phyloP scores from a whole-genome alignment of 64 coral and sea anemone genomes.

The Stichodactyla helianthus region DNA sequence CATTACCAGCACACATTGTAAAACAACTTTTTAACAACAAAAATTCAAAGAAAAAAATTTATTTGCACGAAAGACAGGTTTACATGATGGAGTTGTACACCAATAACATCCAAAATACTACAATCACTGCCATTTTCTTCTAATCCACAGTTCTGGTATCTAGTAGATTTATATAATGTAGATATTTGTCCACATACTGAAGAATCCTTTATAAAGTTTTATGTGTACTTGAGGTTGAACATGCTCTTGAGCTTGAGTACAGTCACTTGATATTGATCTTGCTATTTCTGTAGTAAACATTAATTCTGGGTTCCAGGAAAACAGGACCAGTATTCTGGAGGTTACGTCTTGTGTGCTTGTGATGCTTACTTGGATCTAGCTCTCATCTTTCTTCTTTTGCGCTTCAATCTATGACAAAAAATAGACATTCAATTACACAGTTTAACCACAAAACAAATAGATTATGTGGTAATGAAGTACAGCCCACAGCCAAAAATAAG shows the following conservation, averaged over 20 bases:
- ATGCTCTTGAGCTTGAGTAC: neutral
- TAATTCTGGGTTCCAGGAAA: neutral
- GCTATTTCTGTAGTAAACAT: neutral
- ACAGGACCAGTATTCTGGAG: conserved; percentile 14
- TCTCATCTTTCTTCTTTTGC: conserved; percentile 96
- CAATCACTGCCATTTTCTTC: neutral
- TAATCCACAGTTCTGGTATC: neutral
- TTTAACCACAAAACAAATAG: too few species aligned
- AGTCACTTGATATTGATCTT: neutral
- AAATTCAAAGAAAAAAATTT: neutral
- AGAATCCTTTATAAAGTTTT: neutral
- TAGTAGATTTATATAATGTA: neutral
- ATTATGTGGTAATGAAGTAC: too few species aligned
- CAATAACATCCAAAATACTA: conserved; percentile 11
- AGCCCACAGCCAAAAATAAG: too few species aligned
- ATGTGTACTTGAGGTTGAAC: neutral
- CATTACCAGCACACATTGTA: too few species aligned
- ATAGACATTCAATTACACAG: neutral
- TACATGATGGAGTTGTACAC: conserved; percentile 22
- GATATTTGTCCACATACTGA: neutral
- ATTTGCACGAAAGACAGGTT: conserved; percentile 10
- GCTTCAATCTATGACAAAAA: conserved; percentile 61
- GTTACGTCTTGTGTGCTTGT: conserved; percentile 11
- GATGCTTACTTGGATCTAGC: conserved; percentile 76
- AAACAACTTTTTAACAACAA: too few species aligned